Evolutionary conservation across 2,797 vertebrate species (phyloP), one percentile per base, ranked within the genome.

Genomic region (Tenualosa thibaudeaui): DNA sequence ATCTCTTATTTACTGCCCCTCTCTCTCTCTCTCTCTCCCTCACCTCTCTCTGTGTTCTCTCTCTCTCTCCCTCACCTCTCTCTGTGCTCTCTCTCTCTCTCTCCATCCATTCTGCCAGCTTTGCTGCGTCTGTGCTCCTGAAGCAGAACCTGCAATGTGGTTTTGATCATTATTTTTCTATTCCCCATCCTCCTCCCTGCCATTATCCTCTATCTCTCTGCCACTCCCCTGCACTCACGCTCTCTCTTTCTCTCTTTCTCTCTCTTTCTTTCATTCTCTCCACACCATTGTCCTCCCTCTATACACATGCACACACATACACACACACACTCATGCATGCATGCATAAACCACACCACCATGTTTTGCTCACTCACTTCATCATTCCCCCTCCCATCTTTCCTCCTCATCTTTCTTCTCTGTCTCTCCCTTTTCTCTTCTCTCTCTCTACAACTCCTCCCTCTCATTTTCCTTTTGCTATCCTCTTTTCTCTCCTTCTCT

Each of bases 141-240:
- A n/a, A 53, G n/a, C 54, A 37, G 26, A 54, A 37, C n/a, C 51
- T 37, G 49, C 49, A 54, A 4, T 54, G 54, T 54, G 54, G 50
- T 53, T 40, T 1, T 71, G 65, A 71, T 71, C 65, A 71, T 71
- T 71, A 71, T 71, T 71, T 71, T 15, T 71, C 65, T 37, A 40
- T 71, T 71, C 65, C 65, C 31, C 5, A 3, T 71, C 26, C 65
- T 15, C 65, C 31, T 40, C 31, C 26, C 62, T 37, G 24, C 26
- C 62, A 31, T 68, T 68, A 31, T 68, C 62, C 26, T 37, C 62
- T 5, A 26, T 68, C 62, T 37, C 62, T 68, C 62, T 37, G 9
- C 12, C 62, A 24, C 62, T 68, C 62, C 26, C 62, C 26, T 15
- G 2, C 62, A 26, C 26, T 15, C 62, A 0, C 24, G 3, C 24